A percentile compares a stretch with the other conserved stretches of the same genome.
These are phyloP conservation scores for Sphaerophoria taeniata DNA, from an alignment of 2,888 invertebrate genomes.

Conservation along the genomic window DNA sequence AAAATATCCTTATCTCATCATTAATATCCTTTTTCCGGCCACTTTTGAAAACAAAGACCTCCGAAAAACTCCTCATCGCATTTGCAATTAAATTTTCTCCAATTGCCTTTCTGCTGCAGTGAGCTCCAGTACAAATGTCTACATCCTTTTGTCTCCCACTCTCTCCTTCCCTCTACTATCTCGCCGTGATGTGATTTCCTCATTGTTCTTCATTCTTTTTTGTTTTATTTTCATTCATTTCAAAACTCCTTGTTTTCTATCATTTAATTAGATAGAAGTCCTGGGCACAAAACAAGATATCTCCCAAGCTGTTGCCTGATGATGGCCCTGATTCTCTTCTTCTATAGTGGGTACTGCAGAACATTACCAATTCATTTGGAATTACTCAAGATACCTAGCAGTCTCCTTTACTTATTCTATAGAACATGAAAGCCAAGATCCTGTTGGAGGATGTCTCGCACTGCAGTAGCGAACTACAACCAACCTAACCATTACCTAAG, in stretches of 20 bases:
- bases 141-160: constrained; percentile 39
- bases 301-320: constrained; percentile 42
- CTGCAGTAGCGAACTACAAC: not conserved
- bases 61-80: constrained; percentile 10
- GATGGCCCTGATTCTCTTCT: not conserved
- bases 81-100: constrained; percentile 56
- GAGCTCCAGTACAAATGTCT: constrained; percentile 31
- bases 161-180: not conserved
- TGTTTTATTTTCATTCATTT: not conserved
- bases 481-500: constrained; percentile 13
- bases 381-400: constrained; percentile 63
- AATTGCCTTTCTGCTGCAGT: constrained; percentile 48
- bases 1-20: constrained; percentile 63
- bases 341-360: not conserved
- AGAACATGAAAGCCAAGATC: constrained; percentile 25
- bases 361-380: constrained; percentile 63
- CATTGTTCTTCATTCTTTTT: constrained; percentile 24
- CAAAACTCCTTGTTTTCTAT: constrained; percentile 17
- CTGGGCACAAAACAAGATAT: constrained; percentile 32
- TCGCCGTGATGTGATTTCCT: constrained; percentile 16
- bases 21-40: constrained; percentile 61
- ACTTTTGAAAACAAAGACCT: constrained; percentile 37
- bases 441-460: constrained; percentile 34
- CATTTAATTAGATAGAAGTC: constrained; percentile 66
- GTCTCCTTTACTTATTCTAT: constrained; percentile 6